Evolutionary conservation across 1,140 invertebrate species (phyloP), one percentile per base, ranked within the genome.

Genomic region (Reticulitermes speratus): DNA sequence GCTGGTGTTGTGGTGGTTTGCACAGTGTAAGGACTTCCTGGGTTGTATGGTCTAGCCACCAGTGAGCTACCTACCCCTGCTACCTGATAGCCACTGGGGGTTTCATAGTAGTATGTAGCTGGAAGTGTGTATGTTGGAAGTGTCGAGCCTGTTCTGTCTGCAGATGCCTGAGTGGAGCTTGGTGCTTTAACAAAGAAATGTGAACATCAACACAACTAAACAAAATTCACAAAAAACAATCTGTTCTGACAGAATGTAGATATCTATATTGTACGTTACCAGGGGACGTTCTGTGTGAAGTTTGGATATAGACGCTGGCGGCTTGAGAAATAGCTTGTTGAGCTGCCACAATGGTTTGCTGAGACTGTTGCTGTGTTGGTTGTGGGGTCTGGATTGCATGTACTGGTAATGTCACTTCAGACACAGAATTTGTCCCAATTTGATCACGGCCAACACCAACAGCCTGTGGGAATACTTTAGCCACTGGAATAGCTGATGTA

Each of bases 81-180:
- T 14, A 75, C 65, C 85, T 86, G 85, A 30, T 86, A 86, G 85
- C 85, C 48, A 81, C 65, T 86, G 23, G 85, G 44, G 14, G 85
- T 55, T 81, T 86, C 85, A 81, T 86, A 86, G 30, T 86, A 86
- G 30, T 86, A 86, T 3, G 85, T 86, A 21, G 85, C 82, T 48
- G 85, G 85, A n/a, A 86, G n/a, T 52, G 84, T 55, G 23, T 84
- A 86, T 38, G 85, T 69, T 44, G 85, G 75, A 75, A 75, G 25
- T 75, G 65, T 75, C n/a, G 65, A n/a, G n/a, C 11, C n/a, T 25
- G 25, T 30, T 75, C 65, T 75, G n/a, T 75, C 65, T n/a, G n/a
- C n/a, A 48, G 59, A 59, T 45, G 59, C 85, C 25, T 45, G 45
- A 32, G 59, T 45, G 11, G 44, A 30, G 75, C 55, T 86, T n/a